phyloP scores from a whole-genome alignment of 2,113 vertebrate genomes.

The Equus quagga region DNA sequence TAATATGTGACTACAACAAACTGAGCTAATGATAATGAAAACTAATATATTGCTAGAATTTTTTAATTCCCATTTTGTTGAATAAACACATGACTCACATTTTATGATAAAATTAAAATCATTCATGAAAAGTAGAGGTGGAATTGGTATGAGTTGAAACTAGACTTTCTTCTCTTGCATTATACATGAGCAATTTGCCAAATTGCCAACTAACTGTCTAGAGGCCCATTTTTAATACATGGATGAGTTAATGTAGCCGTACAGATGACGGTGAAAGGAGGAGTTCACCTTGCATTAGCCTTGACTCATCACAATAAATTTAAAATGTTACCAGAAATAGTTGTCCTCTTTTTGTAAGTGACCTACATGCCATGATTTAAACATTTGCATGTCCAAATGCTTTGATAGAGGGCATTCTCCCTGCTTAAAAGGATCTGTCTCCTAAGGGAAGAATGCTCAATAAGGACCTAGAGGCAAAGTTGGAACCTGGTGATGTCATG shows the following conservation, averaged over 20 bases:
- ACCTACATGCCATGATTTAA: conserved; percentile 85
- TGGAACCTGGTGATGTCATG: neutral
- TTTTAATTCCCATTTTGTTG: neutral
- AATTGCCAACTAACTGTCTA: conserved; percentile 81
- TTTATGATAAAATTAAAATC: conserved; percentile 58
- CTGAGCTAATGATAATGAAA: neutral
- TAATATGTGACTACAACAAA: neutral
- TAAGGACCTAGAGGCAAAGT: neutral
- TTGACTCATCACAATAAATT: conserved; percentile 86
- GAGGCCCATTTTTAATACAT: conserved; percentile 82
- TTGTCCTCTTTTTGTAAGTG: conserved; percentile 87
- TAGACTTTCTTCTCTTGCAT: conserved; percentile 78
- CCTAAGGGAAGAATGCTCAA: conserved; percentile 63
- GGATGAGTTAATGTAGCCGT: conserved; percentile 83
- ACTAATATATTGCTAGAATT: neutral
- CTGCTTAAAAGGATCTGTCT: conserved; percentile 67
- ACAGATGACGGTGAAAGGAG: conserved; percentile 81
- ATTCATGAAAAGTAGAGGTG: conserved; percentile 80
- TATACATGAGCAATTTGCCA: conserved; percentile 80
- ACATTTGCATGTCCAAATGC: conserved; percentile 82
- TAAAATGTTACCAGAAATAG: conserved; percentile 88
- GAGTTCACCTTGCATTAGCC: conserved; percentile 85
- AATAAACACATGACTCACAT: neutral
- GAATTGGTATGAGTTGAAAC: conserved; percentile 70
- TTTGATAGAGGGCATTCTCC: conserved; percentile 75